These are phyloP conservation scores for Lepas anatifera DNA, from an alignment of 2,888 invertebrate genomes.

Conservation along the genomic window DNA sequence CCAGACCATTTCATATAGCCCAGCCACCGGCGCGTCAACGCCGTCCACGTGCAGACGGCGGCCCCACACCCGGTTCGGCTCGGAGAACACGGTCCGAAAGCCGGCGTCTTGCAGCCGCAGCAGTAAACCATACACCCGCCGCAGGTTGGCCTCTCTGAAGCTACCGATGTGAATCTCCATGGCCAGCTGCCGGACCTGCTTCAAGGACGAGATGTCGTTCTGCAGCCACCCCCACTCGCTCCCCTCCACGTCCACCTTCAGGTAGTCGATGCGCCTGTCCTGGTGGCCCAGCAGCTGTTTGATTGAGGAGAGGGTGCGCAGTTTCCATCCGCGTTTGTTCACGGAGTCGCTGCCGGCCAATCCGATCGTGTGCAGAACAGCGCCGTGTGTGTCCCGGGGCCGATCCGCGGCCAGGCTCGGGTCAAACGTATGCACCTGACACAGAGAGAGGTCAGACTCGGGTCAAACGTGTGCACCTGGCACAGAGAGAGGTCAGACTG, in stretches of 20 bases:
- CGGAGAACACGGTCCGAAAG: not conserved
- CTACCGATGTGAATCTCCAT: not conserved
- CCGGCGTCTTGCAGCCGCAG: not conserved
- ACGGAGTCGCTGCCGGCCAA: no score
- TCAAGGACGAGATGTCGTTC: not conserved
- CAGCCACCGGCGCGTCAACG: not conserved
- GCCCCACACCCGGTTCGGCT: not conserved
- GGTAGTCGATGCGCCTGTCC: conserved; percentile 29
- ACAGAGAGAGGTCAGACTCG: no score
- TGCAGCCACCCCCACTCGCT: conserved; percentile 30
- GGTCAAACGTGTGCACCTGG: no score
- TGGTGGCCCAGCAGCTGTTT: no score
- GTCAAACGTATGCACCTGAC: no score
- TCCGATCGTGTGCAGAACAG: no score
- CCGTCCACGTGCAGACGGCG: not conserved
- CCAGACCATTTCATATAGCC: not conserved
- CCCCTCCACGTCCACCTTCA: conserved; percentile 36
- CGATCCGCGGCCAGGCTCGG: no score
- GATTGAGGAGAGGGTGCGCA: no score
- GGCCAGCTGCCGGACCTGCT: not conserved
- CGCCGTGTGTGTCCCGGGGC: no score
- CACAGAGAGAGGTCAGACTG: no score
- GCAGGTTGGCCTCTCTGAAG: not conserved
- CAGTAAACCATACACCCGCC: not conserved
- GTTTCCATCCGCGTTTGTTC: no score